These are phyloP conservation scores for Clytia hemisphaerica DNA, from an alignment of 30 jellyfish, hydroid and myxozoan genomes.

Conservation along the genomic window DNA sequence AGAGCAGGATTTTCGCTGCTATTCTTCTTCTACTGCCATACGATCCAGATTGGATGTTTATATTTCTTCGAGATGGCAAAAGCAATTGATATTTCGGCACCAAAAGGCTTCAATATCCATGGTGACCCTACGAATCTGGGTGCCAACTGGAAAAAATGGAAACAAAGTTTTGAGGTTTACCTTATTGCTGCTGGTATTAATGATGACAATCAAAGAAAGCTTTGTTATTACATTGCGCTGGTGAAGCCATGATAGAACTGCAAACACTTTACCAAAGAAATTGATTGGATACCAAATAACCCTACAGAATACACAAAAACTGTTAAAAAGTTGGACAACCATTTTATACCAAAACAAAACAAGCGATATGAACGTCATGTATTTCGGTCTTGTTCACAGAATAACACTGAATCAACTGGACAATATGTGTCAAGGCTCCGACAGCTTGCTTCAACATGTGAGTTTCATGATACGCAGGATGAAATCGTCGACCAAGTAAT, in stretches of 20 bases:
- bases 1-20: no score
- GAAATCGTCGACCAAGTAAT: conserved; percentile 46
- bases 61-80: background rate
- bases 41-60: no score
- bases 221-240: conserved; percentile 45
- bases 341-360: conserved; percentile 21
- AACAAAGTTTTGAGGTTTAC: conserved; percentile 37
- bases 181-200: conserved; percentile 34
- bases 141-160: conserved; percentile 50
- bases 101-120: conserved; percentile 25
- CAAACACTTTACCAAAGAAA: no score
- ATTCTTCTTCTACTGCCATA: no score
- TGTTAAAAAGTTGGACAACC: background rate
- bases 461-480: conserved; percentile 27
- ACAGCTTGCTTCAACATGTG: conserved; percentile 51
- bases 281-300: conserved; percentile 13
- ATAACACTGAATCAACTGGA: conserved; percentile 37
- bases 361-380: conserved; percentile 31
- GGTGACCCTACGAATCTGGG: conserved; percentile 58
- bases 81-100: conserved; percentile 21
- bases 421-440: conserved; percentile 44
- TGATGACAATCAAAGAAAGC: conserved; percentile 41
- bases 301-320: background rate
- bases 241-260: no score
- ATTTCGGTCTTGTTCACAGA: conserved; percentile 25